Base-by-base conservation (phyloP, 2,797 vertebrate species). In the Morelia viridis region DNA sequence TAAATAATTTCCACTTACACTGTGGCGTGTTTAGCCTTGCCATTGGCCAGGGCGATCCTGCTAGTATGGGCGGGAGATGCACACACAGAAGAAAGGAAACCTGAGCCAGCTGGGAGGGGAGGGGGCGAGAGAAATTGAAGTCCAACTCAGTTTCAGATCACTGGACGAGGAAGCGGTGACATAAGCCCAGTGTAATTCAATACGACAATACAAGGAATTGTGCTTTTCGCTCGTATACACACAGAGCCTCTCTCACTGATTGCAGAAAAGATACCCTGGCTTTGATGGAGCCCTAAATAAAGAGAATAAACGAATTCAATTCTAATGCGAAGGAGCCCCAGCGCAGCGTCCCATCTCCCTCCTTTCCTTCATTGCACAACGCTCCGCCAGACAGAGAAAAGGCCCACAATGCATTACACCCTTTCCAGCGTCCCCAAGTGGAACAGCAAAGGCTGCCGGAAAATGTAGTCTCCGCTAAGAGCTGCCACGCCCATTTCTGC, bases 361-460 rank as follows among this genome's bases (percentile, higher is more conserved):
- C 61, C n/a, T 53, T 17, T 5, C 15, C 46, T 58, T 57, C 57
- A 9, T n/a, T 31, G 53, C 13, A 58, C 50, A 85, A n/a, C 53
- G 26, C 26, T n/a, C 46, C 26, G 2, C 24, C 53, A 12, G 56
- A 28, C 1, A 0, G 28, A 50, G 0, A 91, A 12, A 2, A 19
- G 1, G 3, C 9, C 87, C 50, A 57, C 3, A 41, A 65, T 64
- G 57, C 57, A 26, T 19, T 35, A 41, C 35, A 13, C 10, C 41
- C 58, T 56, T 31, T 10, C 62, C 28, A 22, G 24, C 22, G 6
- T 19, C 76, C 50, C n/a, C 60, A 50, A 50, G 31, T 0, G 17
- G 9, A 2, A 8, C 0, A 1, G 9, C 24, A 57, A 0, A 10
- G 93, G 90, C 35, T 86, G 91, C 86, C 28, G 95, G 95, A 95